Conservation (phyloP, 2,113 vertebrate genomes). For the Sardina pilchardus region DNA sequence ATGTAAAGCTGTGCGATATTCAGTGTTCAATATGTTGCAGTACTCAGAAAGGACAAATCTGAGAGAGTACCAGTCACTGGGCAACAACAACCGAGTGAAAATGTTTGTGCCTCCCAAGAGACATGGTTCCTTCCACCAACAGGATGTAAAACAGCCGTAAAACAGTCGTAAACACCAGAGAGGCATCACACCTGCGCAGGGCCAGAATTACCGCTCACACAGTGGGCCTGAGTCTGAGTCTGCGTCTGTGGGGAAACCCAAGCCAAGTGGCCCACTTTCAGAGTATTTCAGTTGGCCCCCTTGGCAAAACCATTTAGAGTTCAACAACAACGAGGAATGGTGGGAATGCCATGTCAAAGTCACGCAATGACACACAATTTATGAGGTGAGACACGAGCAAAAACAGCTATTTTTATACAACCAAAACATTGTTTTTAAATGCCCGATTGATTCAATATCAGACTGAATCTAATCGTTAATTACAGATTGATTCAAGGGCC, state of each 20-base stretch:
- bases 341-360: background rate
- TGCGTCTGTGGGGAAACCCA: background rate
- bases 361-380: background rate
- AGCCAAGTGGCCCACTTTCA: background rate
- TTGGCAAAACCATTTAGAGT: background rate
- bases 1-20: background rate
- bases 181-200: background rate
- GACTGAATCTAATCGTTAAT: no score
- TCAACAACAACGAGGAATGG: background rate
- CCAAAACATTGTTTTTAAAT: no score
- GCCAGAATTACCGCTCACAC: background rate
- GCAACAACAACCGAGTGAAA: background rate
- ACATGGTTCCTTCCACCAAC: background rate
- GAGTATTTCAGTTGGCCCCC: background rate
- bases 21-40: background rate
- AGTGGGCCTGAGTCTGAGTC: background rate
- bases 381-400: background rate
- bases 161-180: background rate
- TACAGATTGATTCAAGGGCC: background rate
- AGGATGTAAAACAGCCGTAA: background rate
- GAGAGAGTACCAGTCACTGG: background rate
- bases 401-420: background rate
- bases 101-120: background rate
- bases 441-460: no score
- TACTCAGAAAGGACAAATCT: background rate